Base-by-base conservation (phyloP, 35 echinoderm and acorn worm genomes). In the Diadema setosum region DNA sequence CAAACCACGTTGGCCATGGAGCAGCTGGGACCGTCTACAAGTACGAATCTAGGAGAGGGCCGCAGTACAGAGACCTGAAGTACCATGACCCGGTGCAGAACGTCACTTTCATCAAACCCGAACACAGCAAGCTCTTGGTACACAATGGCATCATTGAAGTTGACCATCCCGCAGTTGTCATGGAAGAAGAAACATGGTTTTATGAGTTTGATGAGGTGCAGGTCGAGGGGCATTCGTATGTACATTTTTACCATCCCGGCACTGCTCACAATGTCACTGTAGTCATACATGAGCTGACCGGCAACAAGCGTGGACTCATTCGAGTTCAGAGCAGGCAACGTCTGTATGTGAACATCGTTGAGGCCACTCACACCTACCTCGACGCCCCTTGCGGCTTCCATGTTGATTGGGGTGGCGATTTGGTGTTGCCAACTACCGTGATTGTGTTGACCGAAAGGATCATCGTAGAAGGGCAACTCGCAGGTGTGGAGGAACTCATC, bases 181-280 rank as follows among this genome's bases (percentile, higher is more conserved):
- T 97, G 94, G 94, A 97, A 40, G 94, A 97, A 81, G 87, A 74
- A 11, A 89, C 82, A 15, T 52, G 45, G 70, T 97, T 93, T 41
- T 97, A 97, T 86, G 90, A 97, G 49, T 97, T 97, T 90, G 94
- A 97, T 83, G 94, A 97, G 82, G 86, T 97, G 26, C 94, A 97
- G 50, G 84, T 97, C 17, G 87, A 92, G 75, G 94, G 94, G 9
- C 78, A 97, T 42, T 97, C 90, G 15, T 92, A 92, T 25, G 70
- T 97, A 18, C 94, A 97, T 31, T 97, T 97, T 31, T 97, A 93
- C 64, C 94, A 97, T 63, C 94, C 94, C 69, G 56, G 15, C 15
- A 45, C 92, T 48, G 90, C 90, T n/a, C 82, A 74, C 30, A 93
- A 97, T 86, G 87, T 97, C 23, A 97, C 94, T 82, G 76, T 97